Evolutionary conservation across 2,113 vertebrate genomes (phyloP).

Genomic region (Capreolus pygargus): DNA sequence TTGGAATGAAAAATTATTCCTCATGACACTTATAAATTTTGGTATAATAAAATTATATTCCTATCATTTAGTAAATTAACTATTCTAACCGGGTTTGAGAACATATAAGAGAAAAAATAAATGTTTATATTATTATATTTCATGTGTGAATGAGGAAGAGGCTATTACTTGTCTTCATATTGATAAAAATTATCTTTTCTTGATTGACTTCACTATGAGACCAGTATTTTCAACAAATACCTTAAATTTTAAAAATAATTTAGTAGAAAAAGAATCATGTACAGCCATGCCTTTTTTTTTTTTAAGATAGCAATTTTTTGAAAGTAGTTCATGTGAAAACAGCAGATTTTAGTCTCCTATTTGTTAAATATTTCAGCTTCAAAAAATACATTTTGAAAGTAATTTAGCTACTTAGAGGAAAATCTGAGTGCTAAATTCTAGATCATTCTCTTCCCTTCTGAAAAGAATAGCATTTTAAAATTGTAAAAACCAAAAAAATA

Average conservation of each 20-base stretch:
- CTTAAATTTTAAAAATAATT: constrained; percentile 2
- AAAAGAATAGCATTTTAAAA: background rate
- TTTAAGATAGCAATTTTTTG: background rate
- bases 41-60: background rate
- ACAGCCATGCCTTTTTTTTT: background rate
- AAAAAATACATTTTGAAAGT: background rate
- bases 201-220: background rate
- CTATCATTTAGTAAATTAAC: background rate
- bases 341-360: background rate
- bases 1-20: background rate
- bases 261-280: background rate
- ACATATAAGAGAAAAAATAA: background rate
- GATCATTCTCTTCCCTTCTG: background rate
- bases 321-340: background rate
- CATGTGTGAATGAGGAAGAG: constrained; percentile 2
- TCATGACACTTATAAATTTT: background rate
- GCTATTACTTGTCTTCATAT: background rate
- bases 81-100: background rate
- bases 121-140: background rate
- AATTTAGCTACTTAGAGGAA: background rate
- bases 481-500: background rate
- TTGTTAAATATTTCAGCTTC: background rate
- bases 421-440: background rate
- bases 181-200: background rate
- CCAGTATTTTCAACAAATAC: constrained; percentile 22